These are phyloP conservation scores for Heliconius himera DNA, from an alignment of 1,140 invertebrate genomes.

Conservation along the genomic window DNA sequence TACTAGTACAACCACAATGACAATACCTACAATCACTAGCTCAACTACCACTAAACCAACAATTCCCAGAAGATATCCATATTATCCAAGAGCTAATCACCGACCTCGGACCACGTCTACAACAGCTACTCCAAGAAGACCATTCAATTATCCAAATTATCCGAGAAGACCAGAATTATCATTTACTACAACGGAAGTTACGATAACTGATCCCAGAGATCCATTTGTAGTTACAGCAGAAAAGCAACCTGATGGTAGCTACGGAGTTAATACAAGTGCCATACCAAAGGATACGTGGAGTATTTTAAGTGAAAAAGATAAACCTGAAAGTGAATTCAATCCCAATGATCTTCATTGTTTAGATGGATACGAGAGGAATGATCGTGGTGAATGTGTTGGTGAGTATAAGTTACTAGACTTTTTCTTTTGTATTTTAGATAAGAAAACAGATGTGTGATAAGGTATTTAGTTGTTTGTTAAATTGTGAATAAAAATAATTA, in stretches of 20 bases:
- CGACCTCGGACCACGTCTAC: constrained; percentile 37
- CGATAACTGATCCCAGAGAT: constrained; percentile 42
- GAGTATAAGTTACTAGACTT: constrained; percentile 35
- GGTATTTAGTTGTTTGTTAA: no score
- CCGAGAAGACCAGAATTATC: constrained; percentile 47
- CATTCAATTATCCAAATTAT: constrained; percentile 31
- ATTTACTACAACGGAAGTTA: constrained; percentile 48
- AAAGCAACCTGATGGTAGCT: constrained; percentile 50
- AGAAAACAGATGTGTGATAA: no score
- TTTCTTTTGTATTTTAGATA: no score
- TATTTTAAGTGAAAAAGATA: constrained; percentile 56
- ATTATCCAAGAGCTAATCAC: constrained; percentile 34
- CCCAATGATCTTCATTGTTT: constrained; percentile 60
- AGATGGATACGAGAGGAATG: constrained; percentile 65
- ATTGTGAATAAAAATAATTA: no score
- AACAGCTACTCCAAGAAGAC: constrained; percentile 31
- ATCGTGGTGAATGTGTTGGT: constrained; percentile 69
- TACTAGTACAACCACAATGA: constrained; percentile 40
- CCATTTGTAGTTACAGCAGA: constrained; percentile 52
- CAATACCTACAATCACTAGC: constrained; percentile 31
- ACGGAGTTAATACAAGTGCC: constrained; percentile 49
- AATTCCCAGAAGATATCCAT: constrained; percentile 44
- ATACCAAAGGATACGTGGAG: constrained; percentile 64
- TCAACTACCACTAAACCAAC: constrained; percentile 47
- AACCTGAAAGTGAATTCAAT: constrained; percentile 53